Percentiles rank a stretch among this genome's conserved stretches.
These are phyloP conservation scores for Sebastes hubbsi DNA, from an alignment of 2,797 vertebrate species.

Conservation along the genomic window DNA sequence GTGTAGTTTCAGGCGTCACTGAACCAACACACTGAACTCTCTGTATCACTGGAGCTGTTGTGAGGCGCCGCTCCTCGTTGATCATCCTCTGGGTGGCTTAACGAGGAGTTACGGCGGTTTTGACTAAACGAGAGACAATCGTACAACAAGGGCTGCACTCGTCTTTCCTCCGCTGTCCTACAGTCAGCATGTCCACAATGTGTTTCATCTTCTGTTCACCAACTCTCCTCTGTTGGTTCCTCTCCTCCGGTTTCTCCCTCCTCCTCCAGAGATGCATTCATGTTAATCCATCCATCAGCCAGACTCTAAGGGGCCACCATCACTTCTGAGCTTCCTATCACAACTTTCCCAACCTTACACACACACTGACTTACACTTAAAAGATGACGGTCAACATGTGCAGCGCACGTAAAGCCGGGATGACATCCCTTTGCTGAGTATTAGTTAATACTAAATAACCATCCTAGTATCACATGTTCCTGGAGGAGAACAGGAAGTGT, in stretches of 20 bases:
- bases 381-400: no score
- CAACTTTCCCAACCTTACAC: neutral
- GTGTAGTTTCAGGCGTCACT: constrained; percentile 27
- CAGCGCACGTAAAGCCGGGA: neutral
- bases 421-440: neutral
- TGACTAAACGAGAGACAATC: constrained; percentile 18
- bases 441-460: neutral
- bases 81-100: constrained; percentile 2
- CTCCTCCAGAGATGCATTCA: constrained; percentile 27
- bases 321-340: constrained; percentile 6
- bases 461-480: neutral
- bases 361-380: no score
- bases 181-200: neutral
- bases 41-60: neutral
- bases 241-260: neutral
- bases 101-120: constrained; percentile 12
- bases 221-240: neutral
- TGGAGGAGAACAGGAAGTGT: constrained; percentile 13
- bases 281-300: constrained; percentile 33
- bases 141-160: neutral
- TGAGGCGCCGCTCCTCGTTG: neutral
- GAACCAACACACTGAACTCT: constrained; percentile 3
- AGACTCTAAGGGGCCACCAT: constrained; percentile 37
- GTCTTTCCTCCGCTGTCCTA: constrained; percentile 13
- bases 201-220: neutral